These are phyloP conservation scores for Caenorhabditis sinica DNA, from an alignment of 2,888 invertebrate species.

Conservation along the genomic window DNA sequence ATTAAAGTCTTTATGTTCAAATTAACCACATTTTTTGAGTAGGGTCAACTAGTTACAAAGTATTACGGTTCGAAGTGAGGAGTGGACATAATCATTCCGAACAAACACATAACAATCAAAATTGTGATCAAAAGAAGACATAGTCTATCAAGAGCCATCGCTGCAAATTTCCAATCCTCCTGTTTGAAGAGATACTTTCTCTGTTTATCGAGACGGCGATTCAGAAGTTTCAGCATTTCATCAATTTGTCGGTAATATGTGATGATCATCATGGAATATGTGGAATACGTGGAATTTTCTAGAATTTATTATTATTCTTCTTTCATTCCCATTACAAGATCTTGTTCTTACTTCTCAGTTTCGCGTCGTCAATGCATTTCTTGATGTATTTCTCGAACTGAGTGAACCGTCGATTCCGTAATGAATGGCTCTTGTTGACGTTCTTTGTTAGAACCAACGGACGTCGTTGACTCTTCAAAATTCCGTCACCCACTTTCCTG, in stretches of 20 bases:
- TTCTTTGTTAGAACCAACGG: slow-evolving; percentile 56
- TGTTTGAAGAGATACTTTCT: slow-evolving; percentile 59
- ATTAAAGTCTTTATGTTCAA: slow-evolving; percentile 2
- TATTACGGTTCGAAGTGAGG: slow-evolving; percentile 69
- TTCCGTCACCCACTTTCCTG: slow-evolving; percentile 79
- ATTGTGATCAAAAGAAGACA: slow-evolving; percentile 72
- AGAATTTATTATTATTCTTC: not conserved
- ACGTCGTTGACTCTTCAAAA: slow-evolving; percentile 67
- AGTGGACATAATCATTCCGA: slow-evolving; percentile 67
- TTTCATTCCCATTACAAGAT: not conserved
- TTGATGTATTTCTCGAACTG: slow-evolving; percentile 76
- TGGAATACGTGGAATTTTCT: slow-evolving; percentile 68
- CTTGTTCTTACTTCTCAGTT: slow-evolving; percentile 60
- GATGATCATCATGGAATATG: slow-evolving; percentile 71
- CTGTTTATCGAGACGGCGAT: slow-evolving; percentile 61
- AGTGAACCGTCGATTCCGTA: slow-evolving; percentile 54
- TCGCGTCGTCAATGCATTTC: slow-evolving; percentile 71
- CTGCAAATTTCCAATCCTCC: slow-evolving; percentile 78
- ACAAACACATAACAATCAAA: slow-evolving; percentile 69
- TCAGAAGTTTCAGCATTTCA: slow-evolving; percentile 68
- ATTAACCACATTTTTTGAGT: not conserved
- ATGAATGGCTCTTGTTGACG: slow-evolving; percentile 62
- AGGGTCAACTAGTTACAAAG: not conserved
- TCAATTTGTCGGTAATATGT: slow-evolving; percentile 74
- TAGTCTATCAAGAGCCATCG: slow-evolving; percentile 75